Evolutionary conservation across 2,888 invertebrate species (phyloP), one percentile per base, ranked within the genome.

Genomic region (Pemphredon lugubris): DNA sequence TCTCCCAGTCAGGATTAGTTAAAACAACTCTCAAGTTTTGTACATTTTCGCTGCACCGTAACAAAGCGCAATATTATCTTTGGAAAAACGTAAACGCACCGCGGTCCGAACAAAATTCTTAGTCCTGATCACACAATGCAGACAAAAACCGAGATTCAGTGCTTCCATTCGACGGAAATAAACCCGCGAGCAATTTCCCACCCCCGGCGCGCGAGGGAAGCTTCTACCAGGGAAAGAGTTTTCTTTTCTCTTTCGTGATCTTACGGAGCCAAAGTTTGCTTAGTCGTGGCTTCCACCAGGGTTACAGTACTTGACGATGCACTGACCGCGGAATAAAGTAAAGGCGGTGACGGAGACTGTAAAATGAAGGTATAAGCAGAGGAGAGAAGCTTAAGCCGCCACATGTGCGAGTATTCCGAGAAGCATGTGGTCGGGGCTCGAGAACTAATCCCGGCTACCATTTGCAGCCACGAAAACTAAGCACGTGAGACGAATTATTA

Each of bases 401-500:
- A 75, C 65, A 71, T 75, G 75, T 58, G 60, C 61, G 37, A 45
- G 54, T 60, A 73, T 60, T 58, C 57, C 53, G 60, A 55, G 64
- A 45, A 67, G 53, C 63, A 61, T 61, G 45, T 58, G 70, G 59
- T 48, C 23, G 16, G 30, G 40, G 47, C 53, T 58, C 44, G 44
- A 44, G 42, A 54, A 69, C 63, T 74, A 77, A 74, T 77, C 73
- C 63, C 42, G 21, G 30, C 65, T 71, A 68, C 40, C 64, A 54
- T 64, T 70, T 39, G 60, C 66, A 44, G 47, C 58, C 51, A 61
- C 74, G 59, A 65, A 71, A 71, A 75, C 74, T 78, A 73, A 75
- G 40, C 60, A 69, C 75, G 63, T 42, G 59, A 65, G 58, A 58
- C 59, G 58, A 79, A 76, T 75, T 75, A 75, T 73, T 75, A 66